Percentiles rank a stretch among this genome's conserved stretches.
phyloP scores from a whole-genome alignment of 2,888 invertebrate genomes.

The Kuschelorhynchus macadamiae region DNA sequence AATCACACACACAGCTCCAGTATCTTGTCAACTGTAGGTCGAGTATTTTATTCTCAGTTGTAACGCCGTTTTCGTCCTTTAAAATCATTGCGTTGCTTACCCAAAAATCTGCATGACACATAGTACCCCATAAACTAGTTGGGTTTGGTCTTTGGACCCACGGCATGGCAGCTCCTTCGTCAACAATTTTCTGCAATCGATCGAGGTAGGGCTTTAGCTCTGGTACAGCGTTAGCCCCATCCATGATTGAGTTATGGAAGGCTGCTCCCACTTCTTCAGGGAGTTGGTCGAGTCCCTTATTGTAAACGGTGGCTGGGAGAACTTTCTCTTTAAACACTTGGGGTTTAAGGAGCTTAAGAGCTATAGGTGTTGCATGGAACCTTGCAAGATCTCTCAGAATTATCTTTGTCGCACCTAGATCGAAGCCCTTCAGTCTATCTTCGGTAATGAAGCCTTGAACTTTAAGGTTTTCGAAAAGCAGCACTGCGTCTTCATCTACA shows the following conservation, averaged over 20 bases:
- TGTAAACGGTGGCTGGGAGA: slow-evolving; percentile 64
- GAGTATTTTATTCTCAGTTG: slow-evolving; percentile 72
- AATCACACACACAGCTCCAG: slow-evolving; percentile 70
- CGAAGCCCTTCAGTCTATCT: slow-evolving; percentile 70
- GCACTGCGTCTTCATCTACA: slow-evolving; percentile 73
- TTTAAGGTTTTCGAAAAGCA: slow-evolving; percentile 74
- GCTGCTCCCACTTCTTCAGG: slow-evolving; percentile 61
- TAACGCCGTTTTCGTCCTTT: slow-evolving; percentile 67
- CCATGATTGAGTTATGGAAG: slow-evolving; percentile 61
- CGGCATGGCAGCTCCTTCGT: slow-evolving; percentile 54
- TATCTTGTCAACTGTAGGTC: slow-evolving; percentile 74
- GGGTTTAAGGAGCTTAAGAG: slow-evolving; percentile 69
- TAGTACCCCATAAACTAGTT: slow-evolving; percentile 70
- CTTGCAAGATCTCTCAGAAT: slow-evolving; percentile 71
- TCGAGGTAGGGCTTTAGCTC: slow-evolving; percentile 59
- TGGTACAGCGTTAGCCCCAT: slow-evolving; percentile 57
- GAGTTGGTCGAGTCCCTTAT: slow-evolving; percentile 62
- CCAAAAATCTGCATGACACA: slow-evolving; percentile 75
- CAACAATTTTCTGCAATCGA: slow-evolving; percentile 57
- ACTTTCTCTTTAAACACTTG: slow-evolving; percentile 67
- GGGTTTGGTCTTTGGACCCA: slow-evolving; percentile 58
- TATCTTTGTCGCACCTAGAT: slow-evolving; percentile 69
- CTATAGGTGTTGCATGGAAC: slow-evolving; percentile 74
- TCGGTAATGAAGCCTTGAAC: slow-evolving; percentile 70
- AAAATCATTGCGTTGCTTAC: slow-evolving; percentile 74